Evolutionary conservation across 1,140 invertebrate genomes (phyloP), one percentile per base, ranked within the genome.

Genomic region (Vollenhovia emeryi): DNA sequence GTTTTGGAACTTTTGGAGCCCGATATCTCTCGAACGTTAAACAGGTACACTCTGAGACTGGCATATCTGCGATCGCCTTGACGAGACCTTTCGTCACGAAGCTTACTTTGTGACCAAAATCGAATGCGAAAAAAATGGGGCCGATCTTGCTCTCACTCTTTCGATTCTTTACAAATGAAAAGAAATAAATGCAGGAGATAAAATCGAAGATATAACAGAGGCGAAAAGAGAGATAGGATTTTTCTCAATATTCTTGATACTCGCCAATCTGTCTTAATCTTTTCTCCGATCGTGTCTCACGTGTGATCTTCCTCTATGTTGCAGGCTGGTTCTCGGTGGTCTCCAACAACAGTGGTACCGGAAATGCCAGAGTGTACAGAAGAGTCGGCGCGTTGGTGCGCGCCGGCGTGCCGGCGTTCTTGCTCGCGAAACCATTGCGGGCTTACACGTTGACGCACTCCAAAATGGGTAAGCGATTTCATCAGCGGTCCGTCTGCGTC

Each of bases 251-350:
- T 75, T 30, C 80, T 59, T 84, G 1, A 69, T 83, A 59, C 48
- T 71, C 15, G 11, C 7, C 6, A 40, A 24, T 33, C 13, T 33
- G 7, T 45, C 45, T 66, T 18, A 0, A 66, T n/a, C 7, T 18
- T 5, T 64, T 45, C 4, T 24, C 0, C 9, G 21, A 78, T 48
- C 30, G 18, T 18, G 13, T 43, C 45, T 85, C 13, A 71, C 4
- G 6, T 36, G 13, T 13, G 11, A 24, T 60, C 0, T 74, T 68
- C 45, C 24, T 87, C 50, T 86, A 40, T 89, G 82, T 94, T 93
- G 5, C 92, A 95, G 95, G 95, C 52, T 95, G 95, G 95, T 95
- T 95, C 87, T 95, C 94, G 3, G 94, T 95, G 45, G 95, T 95
- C n/a, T 94, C 95, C 8, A 95, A 86, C 75, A 94, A 92, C 74